Conservation (phyloP, 2,888 invertebrate species). For the Megaustenia siamemsis region DNA sequence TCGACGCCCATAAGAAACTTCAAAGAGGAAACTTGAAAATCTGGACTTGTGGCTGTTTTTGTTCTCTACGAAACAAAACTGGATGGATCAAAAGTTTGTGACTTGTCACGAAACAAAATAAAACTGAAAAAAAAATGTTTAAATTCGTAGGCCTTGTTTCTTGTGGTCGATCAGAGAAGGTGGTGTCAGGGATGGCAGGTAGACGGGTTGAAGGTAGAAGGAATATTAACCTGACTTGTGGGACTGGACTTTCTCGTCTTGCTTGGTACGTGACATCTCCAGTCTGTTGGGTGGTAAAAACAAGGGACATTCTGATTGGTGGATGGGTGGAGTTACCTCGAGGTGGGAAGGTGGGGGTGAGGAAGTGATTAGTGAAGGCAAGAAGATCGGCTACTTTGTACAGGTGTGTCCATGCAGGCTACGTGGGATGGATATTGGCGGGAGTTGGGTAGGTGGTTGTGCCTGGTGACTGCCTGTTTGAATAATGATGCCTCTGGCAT, state of each 20-base stretch:
- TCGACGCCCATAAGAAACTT: no score
- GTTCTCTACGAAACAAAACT: background rate
- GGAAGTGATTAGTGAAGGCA: background rate
- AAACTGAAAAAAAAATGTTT: background rate
- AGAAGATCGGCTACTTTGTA: background rate
- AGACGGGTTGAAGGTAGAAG: background rate
- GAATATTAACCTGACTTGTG: background rate
- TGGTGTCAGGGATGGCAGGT: background rate
- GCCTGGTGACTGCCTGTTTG: no score
- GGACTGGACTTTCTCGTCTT: background rate
- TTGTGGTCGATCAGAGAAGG: background rate
- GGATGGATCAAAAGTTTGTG: constrained; percentile 3
- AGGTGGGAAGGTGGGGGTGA: background rate
- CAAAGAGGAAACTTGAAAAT: background rate
- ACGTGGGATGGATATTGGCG: no score
- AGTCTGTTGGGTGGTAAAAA: background rate
- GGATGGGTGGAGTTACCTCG: background rate
- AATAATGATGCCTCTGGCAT: no score
- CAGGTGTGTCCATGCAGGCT: no score
- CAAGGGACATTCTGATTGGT: background rate
- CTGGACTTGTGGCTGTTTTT: background rate
- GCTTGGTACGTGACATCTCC: background rate
- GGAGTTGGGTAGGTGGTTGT: no score
- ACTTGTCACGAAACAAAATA: background rate
- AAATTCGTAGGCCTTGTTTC: background rate